Conservation (phyloP, 37 sponge, comb jelly and placozoan genomes). For the Eunapius fragilis region DNA sequence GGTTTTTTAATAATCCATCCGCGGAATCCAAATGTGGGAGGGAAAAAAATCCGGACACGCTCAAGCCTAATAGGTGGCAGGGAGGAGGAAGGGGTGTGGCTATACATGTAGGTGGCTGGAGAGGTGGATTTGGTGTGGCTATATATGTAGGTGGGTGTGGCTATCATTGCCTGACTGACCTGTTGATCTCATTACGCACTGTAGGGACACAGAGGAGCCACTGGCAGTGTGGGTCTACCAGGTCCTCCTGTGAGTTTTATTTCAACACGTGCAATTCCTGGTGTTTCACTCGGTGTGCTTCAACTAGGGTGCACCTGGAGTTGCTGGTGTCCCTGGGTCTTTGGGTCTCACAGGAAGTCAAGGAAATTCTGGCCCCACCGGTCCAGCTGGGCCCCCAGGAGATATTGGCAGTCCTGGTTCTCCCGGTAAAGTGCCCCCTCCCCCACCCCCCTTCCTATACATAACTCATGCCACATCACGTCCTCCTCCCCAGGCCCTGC, state of each 20-base stretch:
- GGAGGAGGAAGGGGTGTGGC: too few species aligned
- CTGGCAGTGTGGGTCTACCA: constrained; percentile 15
- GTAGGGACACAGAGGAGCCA: constrained; percentile 19
- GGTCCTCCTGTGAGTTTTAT: not conserved
- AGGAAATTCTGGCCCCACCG: constrained; percentile 42
- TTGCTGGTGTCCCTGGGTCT: constrained; percentile 47
- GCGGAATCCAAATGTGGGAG: too few species aligned
- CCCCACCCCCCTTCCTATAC: too few species aligned
- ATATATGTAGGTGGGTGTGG: too few species aligned
- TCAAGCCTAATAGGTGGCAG: too few species aligned
- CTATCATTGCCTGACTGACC: too few species aligned
- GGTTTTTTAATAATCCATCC: too few species aligned
- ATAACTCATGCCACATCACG: too few species aligned
- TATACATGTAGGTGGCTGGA: too few species aligned
- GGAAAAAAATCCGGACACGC: too few species aligned
- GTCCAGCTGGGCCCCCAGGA: constrained; percentile 8
- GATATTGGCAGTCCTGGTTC: constrained; percentile 17
- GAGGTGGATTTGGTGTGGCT: too few species aligned
- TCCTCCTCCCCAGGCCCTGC: constrained; percentile 1
- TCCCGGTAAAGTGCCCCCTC: constrained; percentile 36
- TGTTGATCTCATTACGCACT: too few species aligned
- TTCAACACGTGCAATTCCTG: not conserved
- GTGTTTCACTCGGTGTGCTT: not conserved
- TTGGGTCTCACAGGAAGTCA: constrained; percentile 29
- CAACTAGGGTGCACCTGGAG: constrained; percentile 27